Conservation (phyloP, 2,113 vertebrate species). For the Apodemus speciosus region DNA sequence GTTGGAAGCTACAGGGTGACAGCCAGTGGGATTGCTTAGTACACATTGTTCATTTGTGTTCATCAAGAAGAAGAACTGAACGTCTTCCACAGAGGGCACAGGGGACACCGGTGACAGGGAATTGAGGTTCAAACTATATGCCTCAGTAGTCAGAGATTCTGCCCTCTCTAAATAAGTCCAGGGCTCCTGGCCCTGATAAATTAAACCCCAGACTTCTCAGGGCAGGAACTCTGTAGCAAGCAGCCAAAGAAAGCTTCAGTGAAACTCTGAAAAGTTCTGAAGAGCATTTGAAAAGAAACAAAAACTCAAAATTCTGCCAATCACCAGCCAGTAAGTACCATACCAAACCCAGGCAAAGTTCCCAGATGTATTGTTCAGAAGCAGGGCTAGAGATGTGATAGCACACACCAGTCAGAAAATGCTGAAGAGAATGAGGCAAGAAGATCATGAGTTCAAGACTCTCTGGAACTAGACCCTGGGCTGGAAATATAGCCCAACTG, state of each 20-base stretch:
- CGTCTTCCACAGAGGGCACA: neutral
- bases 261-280: neutral
- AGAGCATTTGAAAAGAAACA: neutral
- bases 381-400: neutral
- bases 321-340: neutral
- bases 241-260: neutral
- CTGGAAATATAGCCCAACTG: neutral
- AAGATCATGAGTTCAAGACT: neutral
- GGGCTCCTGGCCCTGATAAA: neutral
- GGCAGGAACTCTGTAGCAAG: neutral
- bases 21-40: neutral
- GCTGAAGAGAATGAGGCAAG: neutral
- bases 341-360: neutral
- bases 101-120: neutral
- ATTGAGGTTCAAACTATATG: neutral
- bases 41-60: neutral
- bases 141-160: neutral
- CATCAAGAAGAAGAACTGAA: neutral
- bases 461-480: neutral
- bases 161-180: neutral
- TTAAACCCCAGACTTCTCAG: neutral
- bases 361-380: neutral
- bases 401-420: neutral
- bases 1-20: neutral
- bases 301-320: neutral